Evolutionary conservation across 1,140 invertebrate genomes (phyloP), one percentile per base, ranked within the genome.

Genomic region (Leptestheria dahalacensis): DNA sequence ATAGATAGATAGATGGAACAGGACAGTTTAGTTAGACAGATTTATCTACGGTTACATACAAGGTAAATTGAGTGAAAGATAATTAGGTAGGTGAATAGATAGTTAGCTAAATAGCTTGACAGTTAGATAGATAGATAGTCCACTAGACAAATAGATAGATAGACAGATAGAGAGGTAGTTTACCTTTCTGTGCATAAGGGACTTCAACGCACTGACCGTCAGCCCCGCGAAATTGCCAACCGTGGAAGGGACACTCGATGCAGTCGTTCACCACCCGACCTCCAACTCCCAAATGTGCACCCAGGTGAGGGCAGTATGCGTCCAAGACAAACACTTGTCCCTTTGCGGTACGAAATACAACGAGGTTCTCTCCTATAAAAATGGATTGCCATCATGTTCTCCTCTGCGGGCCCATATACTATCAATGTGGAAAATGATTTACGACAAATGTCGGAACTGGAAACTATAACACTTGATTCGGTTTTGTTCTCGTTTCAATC

Each of bases 251-350:
- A 68, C 91, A 93, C 66, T 88, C 81, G 3, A 94, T 76, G 66
- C 85, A 89, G 54, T 88, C 81, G 0, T 81, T 82, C 26, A 77
- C 74, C 1, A 90, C 85, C 0, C 71, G 72, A 0, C 89, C 88
- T 1, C 87, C 87, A 11, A 83, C 74, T 0, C 75, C 86, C 66
- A 93, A 75, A 69, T 92, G 88, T 0, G 89, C 89, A 0, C 91
- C 91, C 65, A 92, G 73, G 71, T 93, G 90, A 0, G 89, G 88
- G 68, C 90, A 94, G 68, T 90, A 91, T 0, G 89, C 88, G 69
- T 93, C 83, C 23, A 91, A 68, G 2, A 85, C 77, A 56, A 81
- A 78, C 0, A 80, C 78, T n/a, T 76, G 67, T 0, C 81, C 79
- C 53, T 68, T 63, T 60, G 80, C 73, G 48, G 74, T 74, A 47